Base-by-base conservation (phyloP, 2,113 vertebrate species). In the Paracanthobrama guichenoti region DNA sequence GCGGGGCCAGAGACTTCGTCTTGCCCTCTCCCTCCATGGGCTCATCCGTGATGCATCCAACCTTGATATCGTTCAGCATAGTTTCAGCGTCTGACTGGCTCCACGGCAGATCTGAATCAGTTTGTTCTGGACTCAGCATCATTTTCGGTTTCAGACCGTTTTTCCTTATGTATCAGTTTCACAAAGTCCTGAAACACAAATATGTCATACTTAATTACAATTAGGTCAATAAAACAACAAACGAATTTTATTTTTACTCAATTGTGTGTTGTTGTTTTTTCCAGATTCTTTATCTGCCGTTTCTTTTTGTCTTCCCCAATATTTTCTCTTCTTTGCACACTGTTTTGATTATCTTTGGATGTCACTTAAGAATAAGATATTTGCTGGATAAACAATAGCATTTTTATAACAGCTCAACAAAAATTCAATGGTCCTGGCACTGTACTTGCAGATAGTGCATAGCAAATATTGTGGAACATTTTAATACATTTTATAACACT, bases 41-140 rank as follows among this genome's bases (percentile, higher is more conserved):
- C 79, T 98, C 96, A 89, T 97, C 96, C 46, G 96, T 96, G 85
- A 96, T 91, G 88, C 93, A 91, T 83, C 91, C 94, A 0, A 91
- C 92, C 84, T 93, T 93, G 76, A 93, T 82, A n/a, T 97, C 96
- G 77, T 94, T 95, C 22, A 96, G 94, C 88, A 97, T 88, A 1
- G 96, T 94, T 93, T 98, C 97, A 48, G 96, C 95, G 87, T 97
- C 94, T 2, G 95, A 94, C 80, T 94, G 94, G 6, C 92, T 95
- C 84, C 96, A 96, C n/a, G 93, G 93, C 31, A 93, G 92, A 87
- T 98, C 97, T n/a, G 96, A 94, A 90, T 97, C 97, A 2, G 96
- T 92, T 89, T 95, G 95, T 82, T 96, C 95, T 46, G 95, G 94
- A 89, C 95, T 96, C 64, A 98, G 96, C 96, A 98, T 99, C 97